Percentiles rank a stretch among this genome's conserved stretches.
Evolutionary conservation across 2,797 vertebrate species (phyloP).

Genomic region (Anas flavirostris): DNA sequence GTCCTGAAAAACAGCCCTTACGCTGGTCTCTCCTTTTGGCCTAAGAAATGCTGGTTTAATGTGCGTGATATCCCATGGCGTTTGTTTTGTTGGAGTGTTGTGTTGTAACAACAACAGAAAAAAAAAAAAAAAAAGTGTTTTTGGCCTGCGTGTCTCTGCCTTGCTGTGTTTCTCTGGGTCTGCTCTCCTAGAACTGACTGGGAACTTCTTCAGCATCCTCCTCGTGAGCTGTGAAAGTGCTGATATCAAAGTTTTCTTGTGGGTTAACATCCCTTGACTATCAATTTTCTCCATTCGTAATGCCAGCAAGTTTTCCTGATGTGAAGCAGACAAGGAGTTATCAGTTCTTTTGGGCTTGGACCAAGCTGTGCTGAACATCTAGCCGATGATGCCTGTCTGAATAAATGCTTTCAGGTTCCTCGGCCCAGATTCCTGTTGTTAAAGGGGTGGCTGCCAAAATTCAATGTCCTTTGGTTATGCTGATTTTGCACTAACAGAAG

Average conservation of each 20-base stretch:
- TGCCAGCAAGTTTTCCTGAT: not conserved
- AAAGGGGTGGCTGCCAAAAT: not conserved
- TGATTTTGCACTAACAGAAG: not conserved
- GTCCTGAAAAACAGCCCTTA: not conserved
- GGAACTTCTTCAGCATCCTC: not conserved
- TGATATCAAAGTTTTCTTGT: accelerated
- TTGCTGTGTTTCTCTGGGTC: not conserved
- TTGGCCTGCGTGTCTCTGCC: not conserved
- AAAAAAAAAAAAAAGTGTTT: not conserved
- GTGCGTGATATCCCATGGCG: accelerated
- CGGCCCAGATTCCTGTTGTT: not conserved
- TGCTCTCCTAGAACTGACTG: not conserved
- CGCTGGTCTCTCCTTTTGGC: not conserved
- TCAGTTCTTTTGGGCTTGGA: not conserved
- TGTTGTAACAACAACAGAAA: not conserved
- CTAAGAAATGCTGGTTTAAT: not conserved
- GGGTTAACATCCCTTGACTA: not conserved
- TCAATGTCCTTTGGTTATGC: not conserved
- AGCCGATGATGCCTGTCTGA: not conserved
- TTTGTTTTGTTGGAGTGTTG: not conserved
- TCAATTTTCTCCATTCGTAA: accelerated
- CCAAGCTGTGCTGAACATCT: not conserved
- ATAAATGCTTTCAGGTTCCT: not conserved
- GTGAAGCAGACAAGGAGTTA: not conserved
- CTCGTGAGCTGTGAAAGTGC: not conserved